A percentile compares a stretch with the other conserved stretches of the same genome.
Conservation (phyloP, 1,140 invertebrate species). For the Megathymus violae region DNA sequence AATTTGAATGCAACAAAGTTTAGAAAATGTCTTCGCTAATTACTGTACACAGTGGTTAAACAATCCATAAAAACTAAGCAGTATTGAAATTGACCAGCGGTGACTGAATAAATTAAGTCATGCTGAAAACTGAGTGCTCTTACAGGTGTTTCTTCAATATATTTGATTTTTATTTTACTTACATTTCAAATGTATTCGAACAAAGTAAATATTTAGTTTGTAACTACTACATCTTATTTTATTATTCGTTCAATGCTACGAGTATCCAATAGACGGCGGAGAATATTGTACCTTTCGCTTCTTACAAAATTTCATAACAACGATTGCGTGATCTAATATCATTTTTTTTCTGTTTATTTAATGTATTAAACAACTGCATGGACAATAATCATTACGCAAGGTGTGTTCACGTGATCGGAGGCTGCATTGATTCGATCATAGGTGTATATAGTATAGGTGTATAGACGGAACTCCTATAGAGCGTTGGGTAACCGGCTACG, state of each 20-base stretch:
- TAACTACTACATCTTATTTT: neutral
- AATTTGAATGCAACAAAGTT: conserved; percentile 26
- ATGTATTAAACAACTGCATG: conserved; percentile 56
- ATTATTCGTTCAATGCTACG: neutral
- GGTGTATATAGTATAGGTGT: conserved; percentile 48
- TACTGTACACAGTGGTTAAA: neutral
- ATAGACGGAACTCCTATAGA: conserved; percentile 74
- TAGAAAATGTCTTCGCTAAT: conserved; percentile 4
- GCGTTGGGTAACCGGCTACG: conserved; percentile 72
- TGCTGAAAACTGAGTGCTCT: neutral
- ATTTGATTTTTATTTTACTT: neutral
- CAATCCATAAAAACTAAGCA: neutral
- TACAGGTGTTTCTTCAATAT: neutral
- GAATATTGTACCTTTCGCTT: neutral
- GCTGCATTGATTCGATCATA: conserved; percentile 60
- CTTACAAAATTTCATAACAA: conserved; percentile 3
- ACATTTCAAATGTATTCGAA: neutral
- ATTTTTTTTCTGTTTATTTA: conserved; percentile 59
- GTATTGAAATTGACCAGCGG: neutral
- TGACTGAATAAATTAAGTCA: neutral
- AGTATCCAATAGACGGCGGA: neutral
- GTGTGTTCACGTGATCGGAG: conserved; percentile 67
- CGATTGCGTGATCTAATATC: conserved; percentile 12
- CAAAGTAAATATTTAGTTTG: neutral
- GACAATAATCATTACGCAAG: conserved; percentile 66